phyloP scores from a whole-genome alignment of 1,140 invertebrate species.

The Adelges cooleyi region DNA sequence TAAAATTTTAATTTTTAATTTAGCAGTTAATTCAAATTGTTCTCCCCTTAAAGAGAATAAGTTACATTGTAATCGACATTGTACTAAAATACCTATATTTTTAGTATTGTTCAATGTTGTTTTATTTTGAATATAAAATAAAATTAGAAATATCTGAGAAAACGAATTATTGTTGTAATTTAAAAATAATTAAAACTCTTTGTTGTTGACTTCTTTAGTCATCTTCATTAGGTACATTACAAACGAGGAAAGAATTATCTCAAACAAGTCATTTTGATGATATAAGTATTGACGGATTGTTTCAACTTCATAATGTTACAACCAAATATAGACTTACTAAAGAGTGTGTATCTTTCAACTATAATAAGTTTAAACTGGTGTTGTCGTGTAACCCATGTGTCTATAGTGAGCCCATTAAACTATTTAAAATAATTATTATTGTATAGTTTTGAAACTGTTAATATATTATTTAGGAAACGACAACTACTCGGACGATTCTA shows the following conservation, averaged over 20 bases:
- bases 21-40: too few relatives aligned
- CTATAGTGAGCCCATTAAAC: conserved; percentile 2
- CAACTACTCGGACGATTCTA: background rate
- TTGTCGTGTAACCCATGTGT: background rate
- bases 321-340: background rate
- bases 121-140: background rate
- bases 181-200: too few relatives aligned
- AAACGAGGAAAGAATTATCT: background rate
- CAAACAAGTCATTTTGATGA: background rate
- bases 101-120: background rate
- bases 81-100: too few relatives aligned
- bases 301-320: conserved; percentile 13
- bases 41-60: too few relatives aligned
- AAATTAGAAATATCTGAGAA: too few relatives aligned
- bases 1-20: too few relatives aligned
- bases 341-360: conserved; percentile 8
- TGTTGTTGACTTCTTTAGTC: background rate
- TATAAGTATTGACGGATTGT: background rate
- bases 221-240: background rate
- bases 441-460: background rate
- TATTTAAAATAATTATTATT: background rate
- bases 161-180: too few relatives aligned
- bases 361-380: conserved; percentile 7
- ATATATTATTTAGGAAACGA: conserved; percentile 1
- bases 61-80: too few relatives aligned